These are phyloP conservation scores for Drosophila villosipedis DNA, from an alignment of 2,888 invertebrate genomes.

Conservation along the genomic window DNA sequence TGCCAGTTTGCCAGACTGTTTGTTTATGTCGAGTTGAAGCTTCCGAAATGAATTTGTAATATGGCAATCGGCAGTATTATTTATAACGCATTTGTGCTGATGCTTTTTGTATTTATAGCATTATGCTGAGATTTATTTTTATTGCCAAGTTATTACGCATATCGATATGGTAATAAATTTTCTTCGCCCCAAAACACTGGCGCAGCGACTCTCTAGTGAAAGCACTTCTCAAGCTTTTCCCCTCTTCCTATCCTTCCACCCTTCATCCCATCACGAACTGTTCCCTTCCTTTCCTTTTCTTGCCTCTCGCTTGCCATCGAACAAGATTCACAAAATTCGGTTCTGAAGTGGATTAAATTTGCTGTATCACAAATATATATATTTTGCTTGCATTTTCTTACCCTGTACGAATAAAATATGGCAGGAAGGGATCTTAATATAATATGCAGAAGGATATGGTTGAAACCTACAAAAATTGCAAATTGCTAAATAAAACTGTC, in stretches of 20 bases:
- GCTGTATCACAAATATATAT: constrained; percentile 40
- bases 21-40: constrained; percentile 51
- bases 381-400: constrained; percentile 50
- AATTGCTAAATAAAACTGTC: neutral
- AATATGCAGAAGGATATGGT: neutral
- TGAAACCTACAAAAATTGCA: neutral
- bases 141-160: constrained; percentile 81
- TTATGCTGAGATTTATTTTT: constrained; percentile 79
- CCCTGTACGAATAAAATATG: constrained; percentile 2
- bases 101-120: constrained; percentile 78
- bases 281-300: neutral
- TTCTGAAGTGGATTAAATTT: constrained; percentile 74
- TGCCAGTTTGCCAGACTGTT: constrained; percentile 15
- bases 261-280: neutral
- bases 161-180: constrained; percentile 81
- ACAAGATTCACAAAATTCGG: constrained; percentile 34
- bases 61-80: constrained; percentile 73
- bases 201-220: constrained; percentile 65
- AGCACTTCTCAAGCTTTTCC: constrained; percentile 36
- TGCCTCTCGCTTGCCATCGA: neutral
- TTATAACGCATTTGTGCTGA: constrained; percentile 77
- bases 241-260: neutral
- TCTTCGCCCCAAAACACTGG: constrained; percentile 54
- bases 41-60: constrained; percentile 73
- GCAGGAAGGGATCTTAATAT: neutral